Conservation (phyloP, 2,113 vertebrate species). For the Eubucco bourcierii region DNA sequence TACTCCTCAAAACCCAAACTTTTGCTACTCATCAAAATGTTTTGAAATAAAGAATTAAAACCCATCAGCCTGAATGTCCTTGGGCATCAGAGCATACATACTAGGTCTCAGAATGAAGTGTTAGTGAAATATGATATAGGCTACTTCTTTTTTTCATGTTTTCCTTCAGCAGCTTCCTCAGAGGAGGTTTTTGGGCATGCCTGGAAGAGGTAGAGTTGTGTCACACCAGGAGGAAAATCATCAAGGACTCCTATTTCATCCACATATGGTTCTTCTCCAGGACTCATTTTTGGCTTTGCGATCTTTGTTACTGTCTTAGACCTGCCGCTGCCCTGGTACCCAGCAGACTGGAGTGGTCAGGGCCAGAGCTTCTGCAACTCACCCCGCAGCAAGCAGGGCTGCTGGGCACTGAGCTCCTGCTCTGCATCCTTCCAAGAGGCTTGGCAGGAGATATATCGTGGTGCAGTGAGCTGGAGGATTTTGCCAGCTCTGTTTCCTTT, state of each 20-base stretch:
- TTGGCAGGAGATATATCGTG: neutral
- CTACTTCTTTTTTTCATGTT: neutral
- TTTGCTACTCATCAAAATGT: conserved; percentile 10
- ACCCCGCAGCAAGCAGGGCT: neutral
- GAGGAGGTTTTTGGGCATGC: neutral
- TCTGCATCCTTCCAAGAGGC: neutral
- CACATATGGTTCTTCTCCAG: neutral
- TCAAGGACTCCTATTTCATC: neutral
- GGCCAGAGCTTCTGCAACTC: neutral
- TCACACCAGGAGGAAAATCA: neutral
- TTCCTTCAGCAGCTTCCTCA: neutral
- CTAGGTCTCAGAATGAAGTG: neutral
- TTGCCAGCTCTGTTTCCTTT: conserved; percentile 11
- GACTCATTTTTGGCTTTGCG: neutral
- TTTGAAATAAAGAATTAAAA: conserved; percentile 45
- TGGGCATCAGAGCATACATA: neutral
- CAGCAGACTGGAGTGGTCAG: neutral
- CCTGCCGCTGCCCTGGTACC: neutral
- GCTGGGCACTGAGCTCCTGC: neutral
- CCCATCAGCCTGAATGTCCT: neutral
- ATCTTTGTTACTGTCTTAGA: neutral
- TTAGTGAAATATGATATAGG: neutral
- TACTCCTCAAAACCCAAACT: neutral
- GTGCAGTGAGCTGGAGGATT: rapidly evolving
- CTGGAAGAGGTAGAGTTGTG: neutral